Percentiles rank a stretch among this genome's conserved stretches.
These are phyloP conservation scores for Balearica regulorum DNA, from an alignment of 2,797 vertebrate species.

Conservation along the genomic window DNA sequence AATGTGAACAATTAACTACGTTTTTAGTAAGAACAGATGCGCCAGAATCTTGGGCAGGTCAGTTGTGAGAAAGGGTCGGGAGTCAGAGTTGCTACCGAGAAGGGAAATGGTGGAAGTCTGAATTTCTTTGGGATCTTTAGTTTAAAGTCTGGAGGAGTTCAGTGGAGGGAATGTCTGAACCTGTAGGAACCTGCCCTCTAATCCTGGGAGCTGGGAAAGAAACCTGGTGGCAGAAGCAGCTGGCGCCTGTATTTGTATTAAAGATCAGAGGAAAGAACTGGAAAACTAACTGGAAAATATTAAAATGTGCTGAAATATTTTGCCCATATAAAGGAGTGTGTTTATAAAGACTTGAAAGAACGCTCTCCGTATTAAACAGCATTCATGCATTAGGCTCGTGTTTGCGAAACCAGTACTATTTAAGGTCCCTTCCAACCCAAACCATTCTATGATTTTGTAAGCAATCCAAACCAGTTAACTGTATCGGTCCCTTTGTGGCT, in stretches of 20 bases:
- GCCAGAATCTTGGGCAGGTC: not conserved
- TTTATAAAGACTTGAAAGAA: not conserved
- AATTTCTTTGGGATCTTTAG: not conserved
- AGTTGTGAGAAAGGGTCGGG: not conserved
- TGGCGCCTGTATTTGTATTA: not conserved
- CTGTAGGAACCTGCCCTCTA: not conserved
- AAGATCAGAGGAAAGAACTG: not conserved
- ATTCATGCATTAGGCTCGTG: not conserved
- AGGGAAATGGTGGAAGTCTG: not conserved
- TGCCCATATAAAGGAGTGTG: not conserved
- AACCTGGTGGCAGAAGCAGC: not conserved
- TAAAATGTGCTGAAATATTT: not conserved
- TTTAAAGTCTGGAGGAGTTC: not conserved
- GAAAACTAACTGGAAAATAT: not conserved
- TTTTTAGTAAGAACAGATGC: not conserved
- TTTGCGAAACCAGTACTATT: not conserved
- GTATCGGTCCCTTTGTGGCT: not conserved
- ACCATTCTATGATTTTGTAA: not conserved
- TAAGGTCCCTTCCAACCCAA: too few species aligned
- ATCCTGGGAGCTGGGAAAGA: not conserved
- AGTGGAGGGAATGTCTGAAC: not conserved
- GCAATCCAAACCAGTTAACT: not conserved
- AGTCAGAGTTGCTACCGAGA: not conserved
- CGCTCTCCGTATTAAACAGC: not conserved
- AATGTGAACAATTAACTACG: accelerated